Percentiles rank a stretch among this genome's conserved stretches.
Conservation (phyloP, 2,113 vertebrate genomes). For the Festucalex cinctus region DNA sequence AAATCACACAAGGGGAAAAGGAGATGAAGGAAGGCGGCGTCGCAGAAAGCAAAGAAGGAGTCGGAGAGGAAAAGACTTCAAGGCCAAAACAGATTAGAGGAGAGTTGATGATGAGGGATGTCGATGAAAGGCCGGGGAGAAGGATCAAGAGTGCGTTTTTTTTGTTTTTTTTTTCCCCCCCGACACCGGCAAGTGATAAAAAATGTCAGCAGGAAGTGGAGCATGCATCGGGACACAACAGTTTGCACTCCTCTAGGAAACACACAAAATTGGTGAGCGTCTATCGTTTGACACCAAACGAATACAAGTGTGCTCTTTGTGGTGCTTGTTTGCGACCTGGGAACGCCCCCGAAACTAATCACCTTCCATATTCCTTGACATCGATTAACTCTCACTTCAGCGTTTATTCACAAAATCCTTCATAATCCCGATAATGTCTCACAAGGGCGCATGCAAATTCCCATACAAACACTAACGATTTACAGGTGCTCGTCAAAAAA, state of each 20-base stretch:
- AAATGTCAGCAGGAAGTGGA: slow-evolving; percentile 48
- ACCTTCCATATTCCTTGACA: no score
- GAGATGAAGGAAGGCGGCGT: slow-evolving; percentile 41
- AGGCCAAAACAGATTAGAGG: slow-evolving; percentile 39
- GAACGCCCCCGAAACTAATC: no score
- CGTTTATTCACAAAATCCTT: no score
- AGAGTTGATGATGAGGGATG: slow-evolving; percentile 38
- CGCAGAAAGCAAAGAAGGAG: background rate
- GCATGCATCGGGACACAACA: background rate
- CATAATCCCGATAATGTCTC: no score
- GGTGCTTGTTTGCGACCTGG: no score
- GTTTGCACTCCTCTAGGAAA: background rate
- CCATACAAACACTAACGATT: no score
- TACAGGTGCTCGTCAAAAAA: no score
- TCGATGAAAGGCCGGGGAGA: slow-evolving; percentile 33
- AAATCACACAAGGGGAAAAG: slow-evolving; percentile 34
- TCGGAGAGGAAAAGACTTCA: slow-evolving; percentile 48
- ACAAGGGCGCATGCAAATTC: no score
- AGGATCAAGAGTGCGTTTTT: slow-evolving; percentile 36
- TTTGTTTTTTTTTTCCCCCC: no score
- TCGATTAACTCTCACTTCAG: no score
- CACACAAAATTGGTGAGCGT: background rate
- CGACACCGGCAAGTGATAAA: slow-evolving; percentile 47
- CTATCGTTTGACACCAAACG: background rate
- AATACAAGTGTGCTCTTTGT: background rate